Evolutionary conservation across 2,888 invertebrate species (phyloP).

Genomic region (Monochamus alternatus): DNA sequence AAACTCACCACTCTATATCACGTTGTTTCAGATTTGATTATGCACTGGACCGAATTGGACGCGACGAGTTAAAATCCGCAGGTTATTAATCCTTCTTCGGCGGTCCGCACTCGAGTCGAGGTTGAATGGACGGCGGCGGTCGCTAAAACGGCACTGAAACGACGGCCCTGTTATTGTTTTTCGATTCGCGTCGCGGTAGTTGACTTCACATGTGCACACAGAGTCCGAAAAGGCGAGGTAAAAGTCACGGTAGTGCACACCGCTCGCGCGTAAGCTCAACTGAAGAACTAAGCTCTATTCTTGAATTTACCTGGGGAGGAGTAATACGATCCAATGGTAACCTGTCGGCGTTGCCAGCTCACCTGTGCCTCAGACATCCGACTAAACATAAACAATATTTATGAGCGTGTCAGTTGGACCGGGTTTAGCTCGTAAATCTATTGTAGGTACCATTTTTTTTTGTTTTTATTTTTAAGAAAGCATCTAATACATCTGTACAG

Average conservation of each 20-base stretch:
- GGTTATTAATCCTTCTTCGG: constrained; percentile 40
- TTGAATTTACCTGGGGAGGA: constrained; percentile 65
- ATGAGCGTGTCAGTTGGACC: constrained; percentile 71
- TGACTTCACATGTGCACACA: constrained; percentile 51
- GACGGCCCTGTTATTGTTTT: constrained; percentile 34
- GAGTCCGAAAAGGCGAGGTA: constrained; percentile 24
- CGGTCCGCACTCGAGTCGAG: background rate
- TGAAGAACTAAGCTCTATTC: constrained; percentile 53
- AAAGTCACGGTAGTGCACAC: constrained; percentile 45
- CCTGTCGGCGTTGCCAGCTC: constrained; percentile 68
- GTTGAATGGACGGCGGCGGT: background rate
- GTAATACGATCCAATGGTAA: constrained; percentile 61
- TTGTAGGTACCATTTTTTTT: constrained; percentile 64
- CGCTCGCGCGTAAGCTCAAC: constrained; percentile 68
- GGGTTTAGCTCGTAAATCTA: constrained; percentile 71
- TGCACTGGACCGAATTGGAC: constrained; percentile 27
- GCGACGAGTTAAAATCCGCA: constrained; percentile 26
- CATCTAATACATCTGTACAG: constrained; percentile 61
- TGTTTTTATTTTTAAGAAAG: constrained; percentile 59
- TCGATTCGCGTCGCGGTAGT: constrained; percentile 46
- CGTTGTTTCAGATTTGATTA: background rate
- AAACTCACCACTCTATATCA: constrained; percentile 35
- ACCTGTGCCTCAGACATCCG: constrained; percentile 64
- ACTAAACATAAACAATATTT: constrained; percentile 72
- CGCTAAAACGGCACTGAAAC: constrained; percentile 15